These are phyloP conservation scores for Syrphus vitripennis DNA, from an alignment of 2,888 invertebrate genomes.

Conservation along the genomic window DNA sequence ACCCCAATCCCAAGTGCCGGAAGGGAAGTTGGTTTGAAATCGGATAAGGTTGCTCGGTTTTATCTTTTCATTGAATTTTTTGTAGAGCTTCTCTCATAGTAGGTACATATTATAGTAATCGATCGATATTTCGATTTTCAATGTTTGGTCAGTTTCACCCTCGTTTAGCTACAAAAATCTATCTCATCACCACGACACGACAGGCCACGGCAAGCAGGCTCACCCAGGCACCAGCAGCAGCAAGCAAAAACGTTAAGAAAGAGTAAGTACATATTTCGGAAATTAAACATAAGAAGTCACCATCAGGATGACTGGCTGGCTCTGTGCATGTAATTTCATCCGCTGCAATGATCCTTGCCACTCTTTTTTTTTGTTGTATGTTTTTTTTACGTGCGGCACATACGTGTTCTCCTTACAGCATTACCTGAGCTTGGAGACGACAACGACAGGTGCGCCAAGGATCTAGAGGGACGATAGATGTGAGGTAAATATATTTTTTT, in stretches of 20 bases:
- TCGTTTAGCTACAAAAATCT: conserved; percentile 41
- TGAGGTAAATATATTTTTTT: conserved; percentile 9
- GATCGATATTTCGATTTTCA: conserved; percentile 70
- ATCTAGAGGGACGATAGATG: conserved; percentile 42
- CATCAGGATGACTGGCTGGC: conserved; percentile 65
- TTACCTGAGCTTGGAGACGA: conserved; percentile 33
- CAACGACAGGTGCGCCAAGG: conserved; percentile 66
- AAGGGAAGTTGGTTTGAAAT: conserved; percentile 71
- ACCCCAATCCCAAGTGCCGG: conserved; percentile 71
- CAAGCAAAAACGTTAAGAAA: conserved; percentile 6
- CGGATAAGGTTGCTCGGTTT: conserved; percentile 66
- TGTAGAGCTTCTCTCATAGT: conserved; percentile 71
- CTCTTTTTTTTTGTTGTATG: conserved; percentile 48
- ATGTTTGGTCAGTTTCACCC: conserved; percentile 64
- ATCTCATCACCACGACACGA: conserved; percentile 27
- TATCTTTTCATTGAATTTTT: conserved; percentile 66
- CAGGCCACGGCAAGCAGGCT: not conserved
- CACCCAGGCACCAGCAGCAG: too few relatives aligned
- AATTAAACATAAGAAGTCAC: conserved; percentile 68
- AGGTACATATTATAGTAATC: too few relatives aligned
- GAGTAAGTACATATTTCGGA: conserved; percentile 47
- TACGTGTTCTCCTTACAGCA: conserved; percentile 38
- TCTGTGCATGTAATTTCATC: conserved; percentile 71
- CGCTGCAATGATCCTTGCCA: conserved; percentile 71
- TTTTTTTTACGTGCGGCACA: conserved; percentile 12